These are phyloP conservation scores for Silurus lanzhouensis DNA, from an alignment of 2,797 vertebrate genomes.

Conservation along the genomic window DNA sequence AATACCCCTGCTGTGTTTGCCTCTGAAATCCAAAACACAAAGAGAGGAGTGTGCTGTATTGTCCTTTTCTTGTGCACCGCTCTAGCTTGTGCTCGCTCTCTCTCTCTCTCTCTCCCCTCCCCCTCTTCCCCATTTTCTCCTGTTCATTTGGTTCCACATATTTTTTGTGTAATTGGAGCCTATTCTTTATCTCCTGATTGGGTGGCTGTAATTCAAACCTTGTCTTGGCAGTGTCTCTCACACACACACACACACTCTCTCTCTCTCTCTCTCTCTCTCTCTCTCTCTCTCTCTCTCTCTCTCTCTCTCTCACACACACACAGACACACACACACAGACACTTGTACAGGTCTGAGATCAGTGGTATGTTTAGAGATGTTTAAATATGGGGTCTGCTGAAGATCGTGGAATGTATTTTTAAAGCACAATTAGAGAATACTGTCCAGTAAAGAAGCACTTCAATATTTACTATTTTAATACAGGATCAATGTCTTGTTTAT, in stretches of 20 bases:
- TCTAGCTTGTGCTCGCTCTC: neutral
- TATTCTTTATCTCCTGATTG: slow-evolving; percentile 40
- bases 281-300: too few relatives aligned
- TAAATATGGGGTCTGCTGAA: neutral
- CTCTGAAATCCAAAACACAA: slow-evolving; percentile 27
- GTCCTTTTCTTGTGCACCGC: slow-evolving; percentile 24
- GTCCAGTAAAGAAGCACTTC: neutral
- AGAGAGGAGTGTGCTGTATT: slow-evolving; percentile 38
- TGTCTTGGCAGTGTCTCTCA: neutral
- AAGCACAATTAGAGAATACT: too few relatives aligned
- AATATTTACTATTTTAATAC: neutral
- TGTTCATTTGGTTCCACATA: slow-evolving; percentile 55
- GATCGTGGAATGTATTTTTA: too few relatives aligned
- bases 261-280: too few relatives aligned
- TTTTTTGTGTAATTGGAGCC: slow-evolving; percentile 51
- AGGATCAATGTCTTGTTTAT: too few relatives aligned
- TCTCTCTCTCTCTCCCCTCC: neutral
- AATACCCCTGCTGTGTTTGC: neutral
- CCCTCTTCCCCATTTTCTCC: slow-evolving; percentile 5
- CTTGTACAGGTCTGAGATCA: neutral
- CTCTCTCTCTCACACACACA: too few relatives aligned
- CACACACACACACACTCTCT: too few relatives aligned
- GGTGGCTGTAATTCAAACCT: slow-evolving; percentile 53
- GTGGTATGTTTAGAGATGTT: neutral
- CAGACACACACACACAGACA: neutral